These are phyloP conservation scores for Bellardia bayeri DNA, from an alignment of 2,888 invertebrate species.

Conservation along the genomic window DNA sequence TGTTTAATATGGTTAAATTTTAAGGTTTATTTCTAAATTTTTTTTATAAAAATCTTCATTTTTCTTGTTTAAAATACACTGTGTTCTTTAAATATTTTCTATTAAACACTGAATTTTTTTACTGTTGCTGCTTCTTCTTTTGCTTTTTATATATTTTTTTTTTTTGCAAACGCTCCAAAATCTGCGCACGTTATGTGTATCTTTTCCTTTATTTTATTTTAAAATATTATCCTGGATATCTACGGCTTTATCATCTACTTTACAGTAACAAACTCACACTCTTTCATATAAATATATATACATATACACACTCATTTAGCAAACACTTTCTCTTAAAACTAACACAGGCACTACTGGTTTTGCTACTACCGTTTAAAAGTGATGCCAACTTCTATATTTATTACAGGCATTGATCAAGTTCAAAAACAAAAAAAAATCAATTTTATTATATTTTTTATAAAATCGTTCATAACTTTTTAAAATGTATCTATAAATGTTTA, in stretches of 20 bases:
- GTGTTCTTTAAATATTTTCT: constrained; percentile 14
- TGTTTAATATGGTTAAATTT: background rate
- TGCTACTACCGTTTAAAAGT: too few species aligned
- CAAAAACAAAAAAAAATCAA: too few species aligned
- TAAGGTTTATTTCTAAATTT: constrained; percentile 47
- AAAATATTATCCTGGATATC: constrained; percentile 71
- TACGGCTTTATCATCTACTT: constrained; percentile 61
- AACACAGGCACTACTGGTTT: too few species aligned
- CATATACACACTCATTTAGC: background rate
- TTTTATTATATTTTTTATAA: too few species aligned
- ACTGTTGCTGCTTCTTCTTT: constrained; percentile 2
- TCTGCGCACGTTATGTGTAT: constrained; percentile 74
- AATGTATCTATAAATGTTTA: too few species aligned
- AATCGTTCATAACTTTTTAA: too few species aligned
- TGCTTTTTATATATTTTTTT: background rate
- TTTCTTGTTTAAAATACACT: constrained; percentile 32
- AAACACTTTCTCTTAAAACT: too few species aligned
- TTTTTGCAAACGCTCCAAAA: constrained; percentile 55
- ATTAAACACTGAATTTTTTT: constrained; percentile 36
- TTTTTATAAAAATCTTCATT: constrained; percentile 42
- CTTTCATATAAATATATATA: constrained; percentile 1
- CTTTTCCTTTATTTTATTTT: constrained; percentile 66
- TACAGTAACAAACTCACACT: constrained; percentile 39
- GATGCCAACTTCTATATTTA: too few species aligned
- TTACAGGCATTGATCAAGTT: too few species aligned